phyloP scores from a whole-genome alignment of 2,888 invertebrate species.

The Ormia ochracea region DNA sequence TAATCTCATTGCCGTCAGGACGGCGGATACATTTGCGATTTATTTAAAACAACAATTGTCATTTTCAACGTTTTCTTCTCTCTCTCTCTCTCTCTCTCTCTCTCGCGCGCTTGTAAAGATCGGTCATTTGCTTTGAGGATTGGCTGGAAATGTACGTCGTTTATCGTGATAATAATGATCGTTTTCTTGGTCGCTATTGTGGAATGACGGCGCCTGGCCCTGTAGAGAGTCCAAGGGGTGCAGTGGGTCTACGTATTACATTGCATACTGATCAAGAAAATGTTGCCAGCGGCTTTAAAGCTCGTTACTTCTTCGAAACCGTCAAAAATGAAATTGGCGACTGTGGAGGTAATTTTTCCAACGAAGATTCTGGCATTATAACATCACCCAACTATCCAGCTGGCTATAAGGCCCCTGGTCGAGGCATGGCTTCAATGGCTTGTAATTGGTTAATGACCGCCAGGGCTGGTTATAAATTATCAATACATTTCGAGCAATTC shows the following conservation, averaged over 20 bases:
- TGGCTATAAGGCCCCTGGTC: conserved; percentile 90
- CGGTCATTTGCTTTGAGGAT: conserved; percentile 90
- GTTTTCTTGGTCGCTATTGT: conserved; percentile 94
- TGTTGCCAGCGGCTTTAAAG: conserved; percentile 97
- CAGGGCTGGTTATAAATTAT: conserved; percentile 88
- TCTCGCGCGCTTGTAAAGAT: conserved; percentile 76
- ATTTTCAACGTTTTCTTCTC: neutral
- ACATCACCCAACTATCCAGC: conserved; percentile 93
- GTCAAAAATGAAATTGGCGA: conserved; percentile 93
- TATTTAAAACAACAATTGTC: neutral
- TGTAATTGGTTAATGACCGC: conserved; percentile 98
- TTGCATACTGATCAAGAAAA: conserved; percentile 91
- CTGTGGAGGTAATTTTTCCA: conserved; percentile 94
- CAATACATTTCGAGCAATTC: conserved; percentile 94
- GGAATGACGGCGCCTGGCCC: conserved; percentile 94
- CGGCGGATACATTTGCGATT: too few relatives aligned
- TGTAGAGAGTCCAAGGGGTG: conserved; percentile 92
- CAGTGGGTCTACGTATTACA: conserved; percentile 90
- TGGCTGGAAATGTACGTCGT: conserved; percentile 96
- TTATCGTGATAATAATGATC: conserved; percentile 88
- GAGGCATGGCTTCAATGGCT: conserved; percentile 88
- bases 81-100: neutral
- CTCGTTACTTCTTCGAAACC: conserved; percentile 93
- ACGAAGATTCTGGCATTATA: conserved; percentile 88
- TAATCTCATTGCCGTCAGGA: neutral